Percentiles rank a stretch among this genome's conserved stretches.
These are phyloP conservation scores for Steinernema feltiae DNA, from an alignment of 1,140 invertebrate genomes.

Conservation along the genomic window DNA sequence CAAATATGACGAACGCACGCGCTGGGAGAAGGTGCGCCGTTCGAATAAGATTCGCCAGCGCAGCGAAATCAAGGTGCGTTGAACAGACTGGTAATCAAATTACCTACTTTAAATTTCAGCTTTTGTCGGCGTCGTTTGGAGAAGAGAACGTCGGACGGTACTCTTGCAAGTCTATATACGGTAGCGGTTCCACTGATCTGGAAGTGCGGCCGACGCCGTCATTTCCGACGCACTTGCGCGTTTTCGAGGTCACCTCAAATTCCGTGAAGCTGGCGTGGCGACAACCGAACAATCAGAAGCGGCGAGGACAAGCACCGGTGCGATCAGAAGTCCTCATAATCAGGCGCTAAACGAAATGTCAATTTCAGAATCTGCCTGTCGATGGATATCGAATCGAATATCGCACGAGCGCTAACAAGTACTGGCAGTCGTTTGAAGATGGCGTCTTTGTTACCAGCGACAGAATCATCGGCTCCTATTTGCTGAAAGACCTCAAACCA, in stretches of 20 bases:
- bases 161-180: conserved; percentile 2
- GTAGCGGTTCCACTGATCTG: conserved; percentile 4
- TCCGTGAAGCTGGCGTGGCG: neutral
- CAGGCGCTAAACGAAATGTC: neutral
- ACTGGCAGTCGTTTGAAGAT: conserved; percentile 26
- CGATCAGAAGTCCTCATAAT: too few species aligned
- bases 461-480: conserved; percentile 13
- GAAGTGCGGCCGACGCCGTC: neutral
- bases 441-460: conserved; percentile 22
- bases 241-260: neutral
- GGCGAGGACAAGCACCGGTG: neutral
- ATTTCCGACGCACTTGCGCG: neutral
- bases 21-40: neutral
- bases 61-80: conserved; percentile 15
- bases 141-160: neutral
- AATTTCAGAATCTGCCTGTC: neutral
- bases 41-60: conserved; percentile 16
- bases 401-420: conserved; percentile 18
- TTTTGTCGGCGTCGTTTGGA: neutral
- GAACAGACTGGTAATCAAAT: conserved; percentile 15
- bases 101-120: conserved; percentile 12
- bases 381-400: neutral
- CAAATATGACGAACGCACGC: conserved; percentile 21
- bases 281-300: neutral
- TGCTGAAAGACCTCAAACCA: conserved; percentile 23